Evolutionary conservation across 1,140 invertebrate genomes (phyloP), one percentile per base, ranked within the genome.

Genomic region (Triops longicaudatus): DNA sequence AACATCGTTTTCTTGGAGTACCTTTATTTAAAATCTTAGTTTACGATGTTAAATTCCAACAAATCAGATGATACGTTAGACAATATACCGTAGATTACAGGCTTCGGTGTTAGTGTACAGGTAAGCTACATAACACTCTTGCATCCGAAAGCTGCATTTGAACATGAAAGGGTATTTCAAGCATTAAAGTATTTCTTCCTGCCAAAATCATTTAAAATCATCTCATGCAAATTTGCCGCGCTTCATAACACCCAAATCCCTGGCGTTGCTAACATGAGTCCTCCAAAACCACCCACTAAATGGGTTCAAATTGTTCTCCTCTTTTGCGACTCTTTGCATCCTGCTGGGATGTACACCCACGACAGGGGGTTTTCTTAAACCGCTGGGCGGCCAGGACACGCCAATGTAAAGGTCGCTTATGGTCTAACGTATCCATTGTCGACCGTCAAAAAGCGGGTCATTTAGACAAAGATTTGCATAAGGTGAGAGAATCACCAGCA

Each of bases 401-500:
- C 50, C 50, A 22, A 63, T 63, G 50, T 5, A 63, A 17, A 63
- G 50, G 50, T 22, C 50, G 14, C 1, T 63, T 10, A 9, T 63
- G 50, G 50, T 63, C 50, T 63, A 17, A 63, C 50, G 50, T 63
- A 63, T 63, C 50, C 50, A 63, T 63, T 63, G 50, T 63, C 50
- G 50, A 63, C 3, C 14, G 10, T n/a, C n/a, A 10, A 63, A 63
- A n/a, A 63, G 50, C 17, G 17, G 50, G 50, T 63, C 50, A 22
- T 63, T 63, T 63, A 63, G 22, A 63, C 50, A 0, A 63, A 9
- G 7, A 63, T 63, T 63, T 63, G 7, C 50, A 63, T 63, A 63
- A 63, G 50, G 50, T 63, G 50, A 9, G 50, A 63, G 50, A 63
- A 63, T 63, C 50, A 63, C 0, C 50, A 63, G 50, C 50, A 63